Evolutionary conservation across 2,113 vertebrate genomes (phyloP), one percentile per base, ranked within the genome.

Genomic region (Chloebia gouldiae): DNA sequence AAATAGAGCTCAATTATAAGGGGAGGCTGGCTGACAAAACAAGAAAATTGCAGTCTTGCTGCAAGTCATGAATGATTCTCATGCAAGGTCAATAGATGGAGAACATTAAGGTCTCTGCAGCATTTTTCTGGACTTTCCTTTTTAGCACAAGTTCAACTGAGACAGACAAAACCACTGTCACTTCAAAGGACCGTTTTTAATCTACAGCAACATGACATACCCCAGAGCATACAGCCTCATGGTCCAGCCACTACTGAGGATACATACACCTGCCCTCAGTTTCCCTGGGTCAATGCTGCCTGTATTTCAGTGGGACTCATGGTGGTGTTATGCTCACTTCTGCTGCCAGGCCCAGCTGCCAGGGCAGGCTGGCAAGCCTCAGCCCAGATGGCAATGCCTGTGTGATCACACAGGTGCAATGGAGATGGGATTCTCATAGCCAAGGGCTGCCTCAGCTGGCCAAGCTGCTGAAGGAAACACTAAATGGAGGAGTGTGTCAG

Each of bases 121-220:
- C 28, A 24, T 37, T 63, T 85, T 76, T 69, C 24, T 72, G n/a
- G 17, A 47, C 79, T 76, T 45, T 60, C 37, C 31, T 69, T 68
- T 4, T 86, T 57, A 69, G 27, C 33, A 59, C 15, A 88, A 63
- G 42, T 63, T 81, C 68, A 59, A 22, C 60, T 35, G 35, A 70
- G 59, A 86, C 0, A 3, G 16, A 44, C 15, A 73, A 60, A n/a
- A 79, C 14, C 7, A 45, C 27, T 2, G 0, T 69, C 5, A 2
- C 23, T 88, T 80, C 68, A 86, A 69, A 86, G 59, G 12, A 45
- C 9, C 7, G 7, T 4, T 39, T 92, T 64, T 47, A 51, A 65
- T 57, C 80, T 80, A 60, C 39, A 80, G 31, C 14, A 56, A 19
- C 1, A 1, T 28, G 18, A 68, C n/a, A 14, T 76, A 28, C 11